Conservation (phyloP, 2,888 invertebrate genomes). For the Meta bourneti region DNA sequence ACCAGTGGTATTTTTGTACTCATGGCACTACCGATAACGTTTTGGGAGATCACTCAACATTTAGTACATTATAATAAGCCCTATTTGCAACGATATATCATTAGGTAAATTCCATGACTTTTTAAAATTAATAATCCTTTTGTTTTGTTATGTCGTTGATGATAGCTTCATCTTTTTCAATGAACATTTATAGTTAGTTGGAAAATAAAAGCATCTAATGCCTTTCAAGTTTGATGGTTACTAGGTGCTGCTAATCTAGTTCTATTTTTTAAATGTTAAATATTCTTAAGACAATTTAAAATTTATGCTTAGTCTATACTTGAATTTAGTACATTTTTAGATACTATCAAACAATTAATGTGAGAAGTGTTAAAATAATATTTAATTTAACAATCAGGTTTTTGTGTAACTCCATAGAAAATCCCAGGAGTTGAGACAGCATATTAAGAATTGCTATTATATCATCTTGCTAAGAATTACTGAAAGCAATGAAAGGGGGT, state of each 20-base stretch:
- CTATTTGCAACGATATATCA: constrained; percentile 94
- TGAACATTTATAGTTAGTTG: constrained; percentile 45
- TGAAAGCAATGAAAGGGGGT: too few relatives aligned
- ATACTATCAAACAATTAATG: neutral
- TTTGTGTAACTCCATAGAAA: too few relatives aligned
- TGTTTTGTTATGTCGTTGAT: neutral
- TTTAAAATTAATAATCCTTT: neutral
- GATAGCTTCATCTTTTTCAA: neutral
- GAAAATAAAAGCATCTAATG: neutral
- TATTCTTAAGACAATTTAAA: neutral
- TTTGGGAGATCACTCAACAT: constrained; percentile 97
- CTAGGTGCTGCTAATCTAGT: neutral
- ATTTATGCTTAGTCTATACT: neutral
- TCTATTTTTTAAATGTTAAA: neutral
- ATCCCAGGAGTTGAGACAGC: too few relatives aligned
- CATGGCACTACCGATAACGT: constrained; percentile 92
- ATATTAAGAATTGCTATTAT: too few relatives aligned
- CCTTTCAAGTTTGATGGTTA: neutral
- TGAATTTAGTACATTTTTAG: neutral
- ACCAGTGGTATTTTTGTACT: constrained; percentile 73
- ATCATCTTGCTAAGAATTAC: too few relatives aligned
- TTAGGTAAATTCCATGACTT: constrained; percentile 84
- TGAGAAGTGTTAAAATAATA: too few relatives aligned
- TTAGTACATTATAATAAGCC: constrained; percentile 96
- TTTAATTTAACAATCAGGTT: too few relatives aligned